phyloP scores from a whole-genome alignment of 2,888 invertebrate species.

The Lissonota sp. region DNA sequence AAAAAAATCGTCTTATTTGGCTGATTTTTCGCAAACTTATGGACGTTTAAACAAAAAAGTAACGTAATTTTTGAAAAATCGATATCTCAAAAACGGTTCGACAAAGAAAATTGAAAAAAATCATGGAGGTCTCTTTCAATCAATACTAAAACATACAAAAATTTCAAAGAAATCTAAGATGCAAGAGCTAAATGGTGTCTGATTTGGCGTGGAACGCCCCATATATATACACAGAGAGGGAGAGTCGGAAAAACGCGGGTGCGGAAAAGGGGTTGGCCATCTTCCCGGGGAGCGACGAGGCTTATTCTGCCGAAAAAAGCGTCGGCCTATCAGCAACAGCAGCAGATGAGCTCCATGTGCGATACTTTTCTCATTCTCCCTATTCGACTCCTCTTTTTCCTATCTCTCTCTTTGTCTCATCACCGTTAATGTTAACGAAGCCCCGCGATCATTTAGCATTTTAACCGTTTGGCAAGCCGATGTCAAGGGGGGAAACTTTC shows the following conservation, averaged over 20 bases:
- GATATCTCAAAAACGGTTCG: too few relatives aligned
- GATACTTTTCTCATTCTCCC: constrained; percentile 38
- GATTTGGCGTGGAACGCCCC: too few relatives aligned
- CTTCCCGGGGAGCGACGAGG: constrained; percentile 60
- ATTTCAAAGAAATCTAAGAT: too few relatives aligned
- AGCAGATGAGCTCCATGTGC: constrained; percentile 7
- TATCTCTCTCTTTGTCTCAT: constrained; percentile 33
- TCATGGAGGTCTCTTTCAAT: too few relatives aligned
- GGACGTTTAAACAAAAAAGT: too few relatives aligned
- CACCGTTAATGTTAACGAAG: constrained; percentile 66
- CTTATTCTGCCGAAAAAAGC: constrained; percentile 61
- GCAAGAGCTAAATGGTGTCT: too few relatives aligned
- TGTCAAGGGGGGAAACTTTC: constrained; percentile 50
- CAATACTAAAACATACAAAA: too few relatives aligned
- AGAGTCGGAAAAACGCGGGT: constrained; percentile 73
- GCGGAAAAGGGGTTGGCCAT: constrained; percentile 74
- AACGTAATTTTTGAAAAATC: too few relatives aligned
- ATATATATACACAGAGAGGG: constrained; percentile 64
- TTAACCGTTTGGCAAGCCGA: constrained; percentile 63
- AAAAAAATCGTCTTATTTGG: too few relatives aligned
- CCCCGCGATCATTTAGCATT: constrained; percentile 79
- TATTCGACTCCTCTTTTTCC: neutral
- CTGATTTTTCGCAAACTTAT: too few relatives aligned
- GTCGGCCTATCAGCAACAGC: constrained; percentile 68
- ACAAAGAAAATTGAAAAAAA: too few relatives aligned